A percentile compares a stretch with the other conserved stretches of the same genome.
phyloP scores from a whole-genome alignment of 2,797 vertebrate species.

The Phalanger gymnotis region DNA sequence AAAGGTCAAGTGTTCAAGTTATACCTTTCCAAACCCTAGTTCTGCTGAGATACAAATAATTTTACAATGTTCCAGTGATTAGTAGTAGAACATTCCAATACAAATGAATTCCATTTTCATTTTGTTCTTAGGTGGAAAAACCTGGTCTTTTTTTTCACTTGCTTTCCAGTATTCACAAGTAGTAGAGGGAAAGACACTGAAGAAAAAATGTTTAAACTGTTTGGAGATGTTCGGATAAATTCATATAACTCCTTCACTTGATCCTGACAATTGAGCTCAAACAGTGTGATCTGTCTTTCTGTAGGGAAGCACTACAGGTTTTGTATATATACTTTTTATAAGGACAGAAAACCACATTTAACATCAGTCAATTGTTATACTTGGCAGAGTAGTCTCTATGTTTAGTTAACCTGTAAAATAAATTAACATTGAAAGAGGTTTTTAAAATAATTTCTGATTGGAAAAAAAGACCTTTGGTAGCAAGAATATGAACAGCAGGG shows the following conservation, averaged over 20 bases:
- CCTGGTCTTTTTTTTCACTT: not conserved
- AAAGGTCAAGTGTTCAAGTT: not conserved
- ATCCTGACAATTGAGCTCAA: not conserved
- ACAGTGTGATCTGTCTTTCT: not conserved
- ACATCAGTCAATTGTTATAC: constrained; percentile 33
- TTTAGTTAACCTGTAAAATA: constrained; percentile 69
- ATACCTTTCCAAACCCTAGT: not conserved
- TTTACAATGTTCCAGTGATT: not conserved
- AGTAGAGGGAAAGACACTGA: not conserved
- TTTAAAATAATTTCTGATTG: constrained; percentile 56
- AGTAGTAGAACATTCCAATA: not conserved
- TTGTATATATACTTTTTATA: not conserved
- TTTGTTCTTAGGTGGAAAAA: not conserved
- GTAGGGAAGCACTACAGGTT: not conserved
- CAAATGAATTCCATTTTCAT: not conserved
- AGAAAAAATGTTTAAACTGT: not conserved
- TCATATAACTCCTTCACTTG: not conserved
- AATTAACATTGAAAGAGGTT: constrained; percentile 58
- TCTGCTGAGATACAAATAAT: not conserved
- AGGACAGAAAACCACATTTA: constrained; percentile 55
- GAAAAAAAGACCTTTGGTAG: constrained; percentile 34
- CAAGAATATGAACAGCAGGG: constrained; percentile 11
- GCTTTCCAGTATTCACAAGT: not conserved
- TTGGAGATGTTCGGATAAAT: not conserved
- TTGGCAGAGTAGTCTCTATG: constrained; percentile 3